Conservation (phyloP, 2,113 vertebrate species). For the Boleophthalmus pectinirostris region DNA sequence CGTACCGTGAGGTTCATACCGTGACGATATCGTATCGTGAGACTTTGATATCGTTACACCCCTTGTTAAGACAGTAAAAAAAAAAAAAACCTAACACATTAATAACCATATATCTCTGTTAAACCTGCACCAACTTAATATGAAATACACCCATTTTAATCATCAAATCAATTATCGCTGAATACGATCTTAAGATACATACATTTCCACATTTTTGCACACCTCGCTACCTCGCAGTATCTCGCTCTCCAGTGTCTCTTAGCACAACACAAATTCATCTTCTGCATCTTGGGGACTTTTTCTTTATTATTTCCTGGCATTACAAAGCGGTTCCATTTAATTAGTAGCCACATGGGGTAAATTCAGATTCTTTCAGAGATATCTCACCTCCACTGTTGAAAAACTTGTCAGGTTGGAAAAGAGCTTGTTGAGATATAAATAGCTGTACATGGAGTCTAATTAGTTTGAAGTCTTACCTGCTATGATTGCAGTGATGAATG, state of each 20-base stretch:
- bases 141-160: too few species aligned
- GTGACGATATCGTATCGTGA: too few species aligned
- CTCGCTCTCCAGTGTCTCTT: slow-evolving; percentile 22
- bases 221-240: slow-evolving; percentile 21
- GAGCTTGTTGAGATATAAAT: slow-evolving; percentile 24
- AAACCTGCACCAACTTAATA: too few species aligned
- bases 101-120: too few species aligned
- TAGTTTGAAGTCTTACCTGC: slow-evolving; percentile 39
- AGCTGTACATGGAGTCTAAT: slow-evolving; percentile 48
- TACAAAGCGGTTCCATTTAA: slow-evolving; percentile 58
- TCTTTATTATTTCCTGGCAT: slow-evolving; percentile 10
- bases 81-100: too few species aligned
- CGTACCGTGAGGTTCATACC: too few species aligned
- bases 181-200: too few species aligned
- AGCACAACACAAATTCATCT: slow-evolving; percentile 36
- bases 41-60: too few species aligned
- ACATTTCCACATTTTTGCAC: background rate
- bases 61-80: too few species aligned
- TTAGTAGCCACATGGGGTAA: slow-evolving; percentile 48
- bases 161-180: too few species aligned
- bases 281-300: background rate
- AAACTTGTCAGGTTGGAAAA: slow-evolving; percentile 11
- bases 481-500: slow-evolving; percentile 43
- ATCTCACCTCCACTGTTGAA: slow-evolving; percentile 11
- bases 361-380: slow-evolving; percentile 19